Evolutionary conservation across 2,113 vertebrate species (phyloP).

Genomic region (Chionis minor): DNA sequence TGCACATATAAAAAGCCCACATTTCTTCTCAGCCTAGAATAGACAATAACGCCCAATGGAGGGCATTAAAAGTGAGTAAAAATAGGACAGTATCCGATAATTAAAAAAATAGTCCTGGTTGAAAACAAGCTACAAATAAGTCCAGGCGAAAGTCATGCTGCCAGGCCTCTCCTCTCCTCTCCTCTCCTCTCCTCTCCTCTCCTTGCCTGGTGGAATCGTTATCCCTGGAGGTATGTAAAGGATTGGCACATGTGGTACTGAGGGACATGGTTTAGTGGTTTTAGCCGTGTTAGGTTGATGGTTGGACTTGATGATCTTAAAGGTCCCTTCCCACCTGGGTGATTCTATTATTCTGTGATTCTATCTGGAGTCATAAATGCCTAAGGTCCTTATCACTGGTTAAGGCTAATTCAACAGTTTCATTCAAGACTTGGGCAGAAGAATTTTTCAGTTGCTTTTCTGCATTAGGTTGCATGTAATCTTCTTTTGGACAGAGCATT

Average conservation of each 20-base stretch:
- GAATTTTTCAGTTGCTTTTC: rapidly evolving
- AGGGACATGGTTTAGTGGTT: too few relatives aligned
- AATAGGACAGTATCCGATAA: not conserved
- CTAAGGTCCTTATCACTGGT: not conserved
- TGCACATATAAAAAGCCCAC: not conserved
- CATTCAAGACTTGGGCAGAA: not conserved
- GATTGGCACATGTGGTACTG: too few relatives aligned
- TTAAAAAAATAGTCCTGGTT: not conserved
- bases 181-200: too few relatives aligned
- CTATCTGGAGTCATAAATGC: not conserved
- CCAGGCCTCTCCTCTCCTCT: not conserved
- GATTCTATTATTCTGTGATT: too few relatives aligned
- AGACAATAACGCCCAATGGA: not conserved
- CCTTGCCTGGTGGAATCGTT: too few relatives aligned
- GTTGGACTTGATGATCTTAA: too few relatives aligned
- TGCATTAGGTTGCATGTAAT: not conserved
- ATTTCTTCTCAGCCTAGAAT: not conserved
- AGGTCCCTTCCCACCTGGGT: too few relatives aligned
- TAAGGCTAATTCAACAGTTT: not conserved
- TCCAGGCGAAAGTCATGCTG: rapidly evolving
- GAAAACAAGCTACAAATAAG: not conserved
- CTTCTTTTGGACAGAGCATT: not conserved
- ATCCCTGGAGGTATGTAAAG: too few relatives aligned
- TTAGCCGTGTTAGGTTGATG: too few relatives aligned
- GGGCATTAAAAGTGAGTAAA: not conserved